These are phyloP conservation scores for Hypothenemus hampei DNA, from an alignment of 1,140 invertebrate genomes.

Conservation along the genomic window DNA sequence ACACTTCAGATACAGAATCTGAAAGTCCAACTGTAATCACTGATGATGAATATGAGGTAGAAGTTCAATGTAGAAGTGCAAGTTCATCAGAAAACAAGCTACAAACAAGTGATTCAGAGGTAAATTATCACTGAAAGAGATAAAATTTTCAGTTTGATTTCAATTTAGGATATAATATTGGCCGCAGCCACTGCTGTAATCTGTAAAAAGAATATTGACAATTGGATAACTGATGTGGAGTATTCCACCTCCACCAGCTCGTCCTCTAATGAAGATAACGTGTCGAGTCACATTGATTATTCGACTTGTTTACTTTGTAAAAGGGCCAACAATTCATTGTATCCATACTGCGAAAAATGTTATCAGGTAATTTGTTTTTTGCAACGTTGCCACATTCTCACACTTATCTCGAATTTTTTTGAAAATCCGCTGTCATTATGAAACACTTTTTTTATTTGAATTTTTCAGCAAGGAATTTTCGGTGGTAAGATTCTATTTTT, in stretches of 20 bases:
- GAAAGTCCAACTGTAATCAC: slow-evolving; percentile 1
- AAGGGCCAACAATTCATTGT: slow-evolving; percentile 56
- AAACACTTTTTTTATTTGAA: neutral
- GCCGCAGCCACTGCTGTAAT: slow-evolving; percentile 36
- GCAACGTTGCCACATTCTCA: slow-evolving; percentile 5
- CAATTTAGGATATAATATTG: slow-evolving; percentile 30
- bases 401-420: neutral
- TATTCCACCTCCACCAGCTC: slow-evolving; percentile 56
- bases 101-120: slow-evolving; percentile 38
- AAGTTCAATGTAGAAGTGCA: slow-evolving; percentile 40
- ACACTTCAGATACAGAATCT: slow-evolving; percentile 40
- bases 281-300: slow-evolving; percentile 54
- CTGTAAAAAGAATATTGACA: slow-evolving; percentile 36
- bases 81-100: slow-evolving; percentile 30
- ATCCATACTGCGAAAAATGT: slow-evolving; percentile 63
- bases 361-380: slow-evolving; percentile 50
- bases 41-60: slow-evolving; percentile 35
- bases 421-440: neutral
- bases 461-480: neutral
- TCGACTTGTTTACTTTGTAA: slow-evolving; percentile 59
- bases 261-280: slow-evolving; percentile 46
- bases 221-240: slow-evolving; percentile 43
- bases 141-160: slow-evolving; percentile 3
- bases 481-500: neutral
- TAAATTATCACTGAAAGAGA: slow-evolving; percentile 5